Evolutionary conservation across 1,140 invertebrate genomes (phyloP), one percentile per base, ranked within the genome.

Genomic region (Phortica variegata): DNA sequence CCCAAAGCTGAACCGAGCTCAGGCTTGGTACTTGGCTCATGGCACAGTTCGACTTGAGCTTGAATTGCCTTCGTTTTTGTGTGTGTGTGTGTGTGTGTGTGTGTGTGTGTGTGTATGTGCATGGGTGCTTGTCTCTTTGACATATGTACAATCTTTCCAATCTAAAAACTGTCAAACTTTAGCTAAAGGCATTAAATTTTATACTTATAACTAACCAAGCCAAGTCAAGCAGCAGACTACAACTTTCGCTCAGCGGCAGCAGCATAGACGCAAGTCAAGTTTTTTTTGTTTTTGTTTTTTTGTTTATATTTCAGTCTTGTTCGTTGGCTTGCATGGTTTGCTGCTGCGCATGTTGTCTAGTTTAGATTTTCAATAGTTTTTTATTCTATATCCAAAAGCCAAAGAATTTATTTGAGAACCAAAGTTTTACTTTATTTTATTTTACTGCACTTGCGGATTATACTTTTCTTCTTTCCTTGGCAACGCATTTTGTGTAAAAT

Each of bases 341-440:
- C n/a, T n/a, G n/a, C n/a, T n/a, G n/a, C n/a, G n/a, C n/a, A n/a
- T n/a, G n/a, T n/a, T n/a, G n/a, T n/a, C n/a, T n/a, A n/a, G n/a
- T n/a, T n/a, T n/a, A n/a, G n/a, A n/a, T n/a, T n/a, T n/a, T n/a
- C n/a, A n/a, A n/a, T n/a, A n/a, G n/a, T n/a, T n/a, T n/a, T 43
- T 7, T 12, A 29, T 29, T 29, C 26, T 29, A 6, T 29, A 7
- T 6, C 26, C 26, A 47, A 61, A 61, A 62, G 65, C 58, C 61
- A 66, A 65, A 52, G 51, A 51, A 61, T 56, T 43, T 61, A 62
- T 61, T 58, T 53, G 45, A 61, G 44, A 52, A 56, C 58, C 52
- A 53, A 52, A 56, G 34, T 56, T 56, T 29, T 10, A 5, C 47
- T 33, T 43, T 38, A 12, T 16, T 20, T 42, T 18, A 23, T 49